These are phyloP conservation scores for Gymnorhina tibicen DNA, from an alignment of 2,113 vertebrate species.

Conservation along the genomic window DNA sequence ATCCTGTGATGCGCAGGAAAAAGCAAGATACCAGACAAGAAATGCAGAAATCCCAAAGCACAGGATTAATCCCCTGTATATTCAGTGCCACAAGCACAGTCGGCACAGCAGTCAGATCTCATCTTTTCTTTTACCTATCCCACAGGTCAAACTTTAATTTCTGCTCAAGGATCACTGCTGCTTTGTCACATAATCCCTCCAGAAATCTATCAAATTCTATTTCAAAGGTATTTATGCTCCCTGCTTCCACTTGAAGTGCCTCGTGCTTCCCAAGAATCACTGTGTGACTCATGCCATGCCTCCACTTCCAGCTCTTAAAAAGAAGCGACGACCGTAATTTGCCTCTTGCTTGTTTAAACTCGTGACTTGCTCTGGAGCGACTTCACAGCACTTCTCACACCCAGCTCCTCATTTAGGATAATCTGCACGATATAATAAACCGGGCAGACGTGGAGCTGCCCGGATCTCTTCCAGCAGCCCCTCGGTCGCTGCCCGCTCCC, in stretches of 20 bases:
- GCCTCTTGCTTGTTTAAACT: background rate
- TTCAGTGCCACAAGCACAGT: background rate
- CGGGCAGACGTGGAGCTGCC: background rate
- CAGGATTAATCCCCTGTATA: background rate
- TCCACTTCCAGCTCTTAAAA: background rate
- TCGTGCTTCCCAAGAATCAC: background rate
- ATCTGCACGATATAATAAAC: background rate
- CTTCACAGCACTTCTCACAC: background rate
- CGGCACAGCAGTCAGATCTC: background rate
- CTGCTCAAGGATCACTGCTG: background rate
- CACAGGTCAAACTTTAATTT: slow-evolving; percentile 15
- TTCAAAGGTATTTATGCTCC: background rate
- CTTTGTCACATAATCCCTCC: background rate
- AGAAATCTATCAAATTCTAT: background rate
- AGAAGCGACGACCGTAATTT: background rate
- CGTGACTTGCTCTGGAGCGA: background rate
- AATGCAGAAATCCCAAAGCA: background rate
- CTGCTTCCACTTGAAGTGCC: background rate
- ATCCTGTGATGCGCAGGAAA: background rate
- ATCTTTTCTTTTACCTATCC: background rate
- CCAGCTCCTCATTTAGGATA: background rate
- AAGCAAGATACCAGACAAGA: background rate
- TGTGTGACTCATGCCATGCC: background rate
- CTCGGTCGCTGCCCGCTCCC: background rate
- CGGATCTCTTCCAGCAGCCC: background rate